Base-by-base conservation (phyloP, 2,113 vertebrate genomes). In the Rhinoptilus africanus region DNA sequence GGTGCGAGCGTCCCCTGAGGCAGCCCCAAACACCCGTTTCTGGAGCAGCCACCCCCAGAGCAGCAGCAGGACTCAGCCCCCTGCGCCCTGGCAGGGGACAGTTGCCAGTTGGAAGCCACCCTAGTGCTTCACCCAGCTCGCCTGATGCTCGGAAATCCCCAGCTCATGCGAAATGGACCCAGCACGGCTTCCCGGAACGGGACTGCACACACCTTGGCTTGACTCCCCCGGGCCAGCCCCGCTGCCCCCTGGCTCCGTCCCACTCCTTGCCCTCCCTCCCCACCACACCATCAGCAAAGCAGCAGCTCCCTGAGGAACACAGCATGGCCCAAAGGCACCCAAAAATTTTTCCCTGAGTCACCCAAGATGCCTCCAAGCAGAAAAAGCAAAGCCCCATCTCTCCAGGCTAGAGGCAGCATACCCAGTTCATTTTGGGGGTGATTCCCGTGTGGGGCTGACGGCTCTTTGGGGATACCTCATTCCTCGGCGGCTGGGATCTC, bases 61-160 rank as follows among this genome's bases (percentile, higher is more conserved):
- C 39, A 17, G 59, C 27, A 39, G 71, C 72, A 68, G n/a, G 32
- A 57, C 60, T 64, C 51, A 9, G 39, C 5, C 3, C 64, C 34
- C 57, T 0, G 0, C 1, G 1, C 21, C 62, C n/a, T 16, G 7
- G 72, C 76, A 47, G 32, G 53, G 30, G 34, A 8, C 76, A 76
- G 73, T 84, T 84, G 64, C 37, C 56, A 48, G 76, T 0, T 1
- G 56, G 71, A 85, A 86, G 68, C 37, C 14, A 14, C 5, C 4
- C 60, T 26, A 34, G 60, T 64, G 64, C 57, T 85, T 91, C 66
- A 81, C 56, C 37, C 1, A 4, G 28, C 72, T 84, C 13, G 9
- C 34, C 50, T 37, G 32, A 21, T 1, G 6, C 69, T 91, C 2
- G 24, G 83, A 89, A 97, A 95, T 72, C 94, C 94, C 94, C 85